Evolutionary conservation across 1,140 invertebrate species (phyloP).

Genomic region (Aphidius ervi): DNA sequence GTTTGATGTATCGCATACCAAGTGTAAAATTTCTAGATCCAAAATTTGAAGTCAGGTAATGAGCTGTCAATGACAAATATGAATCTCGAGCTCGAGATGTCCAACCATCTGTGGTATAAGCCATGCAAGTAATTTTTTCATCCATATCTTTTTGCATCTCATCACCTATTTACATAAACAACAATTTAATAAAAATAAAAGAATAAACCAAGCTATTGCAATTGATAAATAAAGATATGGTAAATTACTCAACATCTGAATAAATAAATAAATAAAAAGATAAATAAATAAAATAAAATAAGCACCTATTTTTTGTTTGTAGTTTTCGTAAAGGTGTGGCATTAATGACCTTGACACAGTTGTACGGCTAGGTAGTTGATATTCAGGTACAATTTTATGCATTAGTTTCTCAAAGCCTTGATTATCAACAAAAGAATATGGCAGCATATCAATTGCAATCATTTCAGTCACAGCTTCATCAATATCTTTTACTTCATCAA

Average conservation of each 20-base stretch:
- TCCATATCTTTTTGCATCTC: background rate
- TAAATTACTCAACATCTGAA: no score
- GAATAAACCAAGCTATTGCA: no score
- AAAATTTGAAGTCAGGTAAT: slow-evolving; percentile 14
- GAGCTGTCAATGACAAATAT: slow-evolving; percentile 7
- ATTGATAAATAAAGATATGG: no score
- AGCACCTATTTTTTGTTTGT: no score
- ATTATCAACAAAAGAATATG: no score
- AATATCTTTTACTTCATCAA: no score
- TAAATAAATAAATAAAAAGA: no score
- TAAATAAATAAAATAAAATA: no score
- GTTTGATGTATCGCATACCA: background rate
- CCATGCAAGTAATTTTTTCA: background rate
- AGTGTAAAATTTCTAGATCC: slow-evolving; percentile 9
- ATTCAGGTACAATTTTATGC: slow-evolving; percentile 2
- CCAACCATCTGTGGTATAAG: slow-evolving; percentile 14
- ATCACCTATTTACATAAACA: background rate
- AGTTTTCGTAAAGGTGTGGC: background rate
- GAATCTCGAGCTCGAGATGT: background rate
- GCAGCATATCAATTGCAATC: no score
- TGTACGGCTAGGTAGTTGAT: slow-evolving; percentile 12
- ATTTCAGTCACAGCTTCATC: no score
- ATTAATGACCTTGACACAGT: slow-evolving; percentile 2
- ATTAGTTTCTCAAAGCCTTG: slow-evolving; percentile 5
- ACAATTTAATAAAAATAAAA: background rate